Conservation (phyloP, 2,797 vertebrate species). For the Cirrhinus mrigala region DNA sequence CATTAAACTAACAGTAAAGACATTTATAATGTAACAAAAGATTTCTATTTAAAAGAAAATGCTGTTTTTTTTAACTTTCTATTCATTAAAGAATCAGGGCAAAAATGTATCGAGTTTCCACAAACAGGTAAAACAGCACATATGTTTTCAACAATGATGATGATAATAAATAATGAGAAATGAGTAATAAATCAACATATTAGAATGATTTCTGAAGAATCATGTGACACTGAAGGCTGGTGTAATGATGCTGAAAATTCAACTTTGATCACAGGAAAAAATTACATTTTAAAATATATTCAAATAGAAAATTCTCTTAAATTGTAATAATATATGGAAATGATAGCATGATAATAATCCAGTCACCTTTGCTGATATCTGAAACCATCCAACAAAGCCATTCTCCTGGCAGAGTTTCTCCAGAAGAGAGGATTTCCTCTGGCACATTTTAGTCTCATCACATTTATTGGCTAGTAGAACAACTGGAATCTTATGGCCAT, state of each 20-base stretch:
- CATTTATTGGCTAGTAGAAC: constrained; percentile 89
- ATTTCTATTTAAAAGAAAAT: not conserved
- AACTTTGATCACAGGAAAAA: not conserved
- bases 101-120: not conserved
- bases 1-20: not conserved
- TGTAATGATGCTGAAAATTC: not conserved
- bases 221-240: not conserved
- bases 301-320: not conserved
- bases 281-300: not conserved
- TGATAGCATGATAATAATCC: not conserved
- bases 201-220: not conserved
- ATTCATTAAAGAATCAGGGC: not conserved
- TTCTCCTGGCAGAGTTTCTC: constrained; percentile 85
- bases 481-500: constrained; percentile 79
- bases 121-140: not conserved
- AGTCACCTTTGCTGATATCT: constrained; percentile 88
- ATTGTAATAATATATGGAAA: not conserved
- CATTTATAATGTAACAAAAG: not conserved
- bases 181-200: not conserved
- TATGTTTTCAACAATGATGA: not conserved
- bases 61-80: not conserved
- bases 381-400: constrained; percentile 85
- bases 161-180: not conserved
- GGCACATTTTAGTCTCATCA: constrained; percentile 67
- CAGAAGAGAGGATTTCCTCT: constrained; percentile 75